Conservation (phyloP, 2,113 vertebrate genomes). For the Prinia subflava region DNA sequence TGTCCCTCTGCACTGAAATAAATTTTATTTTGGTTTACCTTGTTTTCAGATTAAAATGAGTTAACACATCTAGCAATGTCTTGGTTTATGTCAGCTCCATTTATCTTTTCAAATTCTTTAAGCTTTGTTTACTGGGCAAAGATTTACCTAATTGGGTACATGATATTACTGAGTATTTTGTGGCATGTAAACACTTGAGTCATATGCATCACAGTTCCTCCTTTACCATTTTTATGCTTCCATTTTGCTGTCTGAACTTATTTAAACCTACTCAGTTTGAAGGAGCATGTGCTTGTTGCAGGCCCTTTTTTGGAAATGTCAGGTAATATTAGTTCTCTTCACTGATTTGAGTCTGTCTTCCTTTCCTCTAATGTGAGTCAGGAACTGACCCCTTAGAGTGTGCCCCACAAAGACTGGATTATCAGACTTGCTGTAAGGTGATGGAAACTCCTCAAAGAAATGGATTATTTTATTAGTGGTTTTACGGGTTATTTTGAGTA, state of each 20-base stretch:
- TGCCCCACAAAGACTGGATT: background rate
- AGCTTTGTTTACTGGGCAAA: constrained; percentile 11
- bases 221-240: background rate
- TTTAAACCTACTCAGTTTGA: background rate
- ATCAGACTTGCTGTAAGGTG: background rate
- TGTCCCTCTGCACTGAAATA: background rate
- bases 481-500: background rate
- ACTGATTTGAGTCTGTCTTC: background rate
- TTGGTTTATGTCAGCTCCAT: background rate
- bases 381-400: background rate
- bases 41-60: background rate
- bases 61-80: background rate
- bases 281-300: background rate
- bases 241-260: background rate
- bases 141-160: constrained; percentile 20
- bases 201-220: background rate
- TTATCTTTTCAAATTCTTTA: background rate
- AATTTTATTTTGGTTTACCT: background rate
- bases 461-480: background rate
- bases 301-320: background rate
- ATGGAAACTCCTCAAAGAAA: background rate
- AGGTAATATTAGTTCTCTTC: background rate
- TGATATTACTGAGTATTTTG: constrained; percentile 15
- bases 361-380: background rate
- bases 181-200: background rate